Conservation (phyloP, 2,797 vertebrate genomes). For the Botia almorhae region DNA sequence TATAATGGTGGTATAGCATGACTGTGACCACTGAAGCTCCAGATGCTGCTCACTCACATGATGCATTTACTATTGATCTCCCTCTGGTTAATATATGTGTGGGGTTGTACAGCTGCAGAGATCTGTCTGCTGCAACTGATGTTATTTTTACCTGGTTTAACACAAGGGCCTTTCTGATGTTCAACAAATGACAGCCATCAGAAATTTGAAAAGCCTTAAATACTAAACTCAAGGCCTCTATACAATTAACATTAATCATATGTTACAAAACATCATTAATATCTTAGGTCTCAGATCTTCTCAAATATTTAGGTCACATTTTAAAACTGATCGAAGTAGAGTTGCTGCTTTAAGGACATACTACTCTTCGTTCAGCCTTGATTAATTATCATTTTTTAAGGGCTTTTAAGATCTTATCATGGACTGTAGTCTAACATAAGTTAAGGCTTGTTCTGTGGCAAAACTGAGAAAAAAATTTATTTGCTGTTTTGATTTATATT, state of each 20-base stretch:
- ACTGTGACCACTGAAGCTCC: constrained; percentile 18
- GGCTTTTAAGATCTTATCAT: not conserved
- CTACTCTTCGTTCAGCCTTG: constrained; percentile 14
- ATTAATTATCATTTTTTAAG: constrained; percentile 32
- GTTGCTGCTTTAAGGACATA: constrained; percentile 40
- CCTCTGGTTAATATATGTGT: not conserved
- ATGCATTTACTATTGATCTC: constrained; percentile 34
- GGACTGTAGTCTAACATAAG: constrained; percentile 31
- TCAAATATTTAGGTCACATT: constrained; percentile 36
- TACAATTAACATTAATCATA: not conserved
- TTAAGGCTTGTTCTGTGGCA: constrained; percentile 51
- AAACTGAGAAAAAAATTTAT: constrained; percentile 29
- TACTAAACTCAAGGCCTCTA: not conserved
- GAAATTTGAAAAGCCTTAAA: not conserved
- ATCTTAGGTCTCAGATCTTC: too few species aligned
- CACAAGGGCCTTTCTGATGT: not conserved
- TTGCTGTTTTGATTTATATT: constrained; percentile 49
- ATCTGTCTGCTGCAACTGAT: not conserved
- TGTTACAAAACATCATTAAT: too few species aligned
- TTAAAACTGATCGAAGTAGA: constrained; percentile 42
- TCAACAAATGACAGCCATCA: not conserved
- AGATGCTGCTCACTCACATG: not conserved
- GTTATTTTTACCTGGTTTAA: not conserved
- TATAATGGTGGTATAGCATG: constrained; percentile 33
- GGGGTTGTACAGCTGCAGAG: not conserved